phyloP scores from a whole-genome alignment of 2,888 invertebrate species.

The Harpalus rubripes region DNA sequence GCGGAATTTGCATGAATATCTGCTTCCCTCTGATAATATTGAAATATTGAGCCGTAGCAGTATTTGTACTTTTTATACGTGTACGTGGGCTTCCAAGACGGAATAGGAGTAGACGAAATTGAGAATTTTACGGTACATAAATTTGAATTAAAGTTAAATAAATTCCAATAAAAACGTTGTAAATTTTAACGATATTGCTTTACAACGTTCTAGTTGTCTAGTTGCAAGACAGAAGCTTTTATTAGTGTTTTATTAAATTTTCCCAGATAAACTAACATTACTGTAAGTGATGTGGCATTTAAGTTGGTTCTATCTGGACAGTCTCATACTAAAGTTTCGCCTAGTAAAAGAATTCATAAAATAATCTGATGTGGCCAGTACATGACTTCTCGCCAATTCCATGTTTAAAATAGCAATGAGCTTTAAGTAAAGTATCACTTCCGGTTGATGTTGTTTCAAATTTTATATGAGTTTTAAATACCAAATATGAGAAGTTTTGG shows the following conservation, averaged over 20 bases:
- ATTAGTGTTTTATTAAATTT: background rate
- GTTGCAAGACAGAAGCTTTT: background rate
- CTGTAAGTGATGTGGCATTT: too few species aligned
- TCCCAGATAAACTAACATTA: too few species aligned
- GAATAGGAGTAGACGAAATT: background rate
- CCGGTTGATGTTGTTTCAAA: too few species aligned
- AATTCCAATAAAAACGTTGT: slow-evolving; percentile 39
- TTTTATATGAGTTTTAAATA: too few species aligned
- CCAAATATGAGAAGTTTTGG: too few species aligned
- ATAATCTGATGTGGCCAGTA: too few species aligned
- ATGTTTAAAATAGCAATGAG: too few species aligned
- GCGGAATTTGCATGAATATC: background rate
- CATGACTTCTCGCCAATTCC: too few species aligned
- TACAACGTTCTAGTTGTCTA: background rate
- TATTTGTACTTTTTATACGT: slow-evolving; percentile 17
- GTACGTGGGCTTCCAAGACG: background rate
- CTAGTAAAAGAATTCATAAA: too few species aligned
- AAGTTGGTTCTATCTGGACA: too few species aligned
- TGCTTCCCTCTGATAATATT: background rate
- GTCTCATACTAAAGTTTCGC: too few species aligned
- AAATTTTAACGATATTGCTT: slow-evolving; percentile 40
- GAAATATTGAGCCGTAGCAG: background rate
- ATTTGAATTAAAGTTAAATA: slow-evolving; percentile 41
- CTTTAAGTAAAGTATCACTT: too few species aligned
- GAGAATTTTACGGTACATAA: slow-evolving; percentile 23